These are phyloP conservation scores for Nipponia nippon DNA, from an alignment of 2,113 vertebrate species.

Conservation along the genomic window DNA sequence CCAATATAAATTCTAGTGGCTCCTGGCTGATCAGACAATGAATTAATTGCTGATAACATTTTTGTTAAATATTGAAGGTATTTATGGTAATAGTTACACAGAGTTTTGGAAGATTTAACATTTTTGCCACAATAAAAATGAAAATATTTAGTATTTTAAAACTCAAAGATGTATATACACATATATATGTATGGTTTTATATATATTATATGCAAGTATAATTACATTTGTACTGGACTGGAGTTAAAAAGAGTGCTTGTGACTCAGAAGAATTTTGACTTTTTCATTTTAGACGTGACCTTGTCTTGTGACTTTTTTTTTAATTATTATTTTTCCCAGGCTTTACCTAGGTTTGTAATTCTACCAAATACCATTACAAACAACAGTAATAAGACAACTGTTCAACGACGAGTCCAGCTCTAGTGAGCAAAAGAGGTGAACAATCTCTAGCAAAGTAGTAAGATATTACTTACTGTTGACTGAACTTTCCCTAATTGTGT, in stretches of 20 bases:
- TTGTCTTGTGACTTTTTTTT: not conserved
- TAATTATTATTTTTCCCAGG: not conserved
- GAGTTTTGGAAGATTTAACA: not conserved
- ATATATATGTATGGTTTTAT: not conserved
- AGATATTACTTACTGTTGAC: conserved; percentile 8
- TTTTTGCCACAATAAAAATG: not conserved
- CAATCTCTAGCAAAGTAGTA: not conserved
- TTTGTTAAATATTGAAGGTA: not conserved
- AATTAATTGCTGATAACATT: not conserved
- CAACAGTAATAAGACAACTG: not conserved
- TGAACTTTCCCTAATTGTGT: conserved; percentile 63
- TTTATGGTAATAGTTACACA: not conserved
- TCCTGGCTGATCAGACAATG: not conserved
- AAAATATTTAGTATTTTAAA: not conserved
- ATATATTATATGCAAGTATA: not conserved
- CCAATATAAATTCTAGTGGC: not conserved
- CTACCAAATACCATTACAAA: not conserved
- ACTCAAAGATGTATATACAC: not conserved
- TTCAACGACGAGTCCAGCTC: not conserved
- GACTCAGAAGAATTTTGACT: not conserved
- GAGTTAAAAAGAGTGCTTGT: not conserved
- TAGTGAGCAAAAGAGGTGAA: not conserved
- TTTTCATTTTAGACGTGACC: not conserved
- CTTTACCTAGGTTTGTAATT: not conserved
- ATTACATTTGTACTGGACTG: not conserved